phyloP scores from a whole-genome alignment of 2,113 vertebrate species.

The Eudyptes chrysolophus region DNA sequence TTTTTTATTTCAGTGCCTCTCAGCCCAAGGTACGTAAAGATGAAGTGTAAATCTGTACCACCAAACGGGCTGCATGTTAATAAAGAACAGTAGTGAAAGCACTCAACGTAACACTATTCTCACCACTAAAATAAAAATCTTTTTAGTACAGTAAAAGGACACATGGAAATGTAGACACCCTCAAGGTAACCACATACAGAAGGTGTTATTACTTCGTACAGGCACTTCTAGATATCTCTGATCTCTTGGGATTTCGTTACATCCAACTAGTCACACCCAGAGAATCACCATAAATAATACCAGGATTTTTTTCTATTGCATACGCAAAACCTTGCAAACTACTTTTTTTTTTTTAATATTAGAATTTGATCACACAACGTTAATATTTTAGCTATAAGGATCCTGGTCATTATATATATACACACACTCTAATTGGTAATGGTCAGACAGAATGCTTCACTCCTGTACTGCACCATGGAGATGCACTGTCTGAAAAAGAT shows the following conservation, averaged over 20 bases:
- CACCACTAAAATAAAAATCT: neutral
- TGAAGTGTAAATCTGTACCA: neutral
- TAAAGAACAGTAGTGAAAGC: neutral
- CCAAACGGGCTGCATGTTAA: neutral
- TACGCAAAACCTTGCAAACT: neutral
- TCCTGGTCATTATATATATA: neutral
- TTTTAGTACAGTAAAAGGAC: neutral
- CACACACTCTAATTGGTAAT: neutral
- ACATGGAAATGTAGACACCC: neutral
- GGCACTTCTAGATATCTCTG: neutral
- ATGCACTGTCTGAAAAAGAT: neutral
- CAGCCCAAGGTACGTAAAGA: neutral
- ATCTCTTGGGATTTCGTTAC: neutral
- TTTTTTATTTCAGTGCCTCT: neutral
- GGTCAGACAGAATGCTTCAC: neutral
- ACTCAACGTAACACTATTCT: neutral
- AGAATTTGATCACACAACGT: neutral
- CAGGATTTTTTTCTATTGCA: neutral
- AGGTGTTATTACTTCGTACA: neutral
- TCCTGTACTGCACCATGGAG: neutral
- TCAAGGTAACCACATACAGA: neutral
- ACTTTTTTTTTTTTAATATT: neutral
- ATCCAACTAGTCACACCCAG: neutral
- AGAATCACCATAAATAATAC: neutral
- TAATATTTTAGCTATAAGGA: neutral